Percentiles rank a stretch among this genome's conserved stretches.
Conservation (phyloP, 2,113 vertebrate genomes). For the Megaleporinus macrocephalus region DNA sequence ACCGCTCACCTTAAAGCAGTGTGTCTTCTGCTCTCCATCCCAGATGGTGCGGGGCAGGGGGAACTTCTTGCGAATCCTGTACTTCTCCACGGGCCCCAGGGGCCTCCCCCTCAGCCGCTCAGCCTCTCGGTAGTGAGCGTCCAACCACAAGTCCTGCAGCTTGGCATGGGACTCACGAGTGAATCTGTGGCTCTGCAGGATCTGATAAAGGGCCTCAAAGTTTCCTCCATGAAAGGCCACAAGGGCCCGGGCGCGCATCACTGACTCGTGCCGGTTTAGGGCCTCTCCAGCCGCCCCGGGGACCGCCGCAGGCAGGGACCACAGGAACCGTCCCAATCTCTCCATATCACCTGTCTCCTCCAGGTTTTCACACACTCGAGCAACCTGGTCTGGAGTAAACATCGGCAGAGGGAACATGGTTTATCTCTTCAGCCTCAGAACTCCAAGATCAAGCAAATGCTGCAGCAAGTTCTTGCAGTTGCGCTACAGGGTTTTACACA, state of each 20-base stretch:
- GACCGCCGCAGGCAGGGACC: conserved; percentile 79
- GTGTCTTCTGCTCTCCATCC: conserved; percentile 84
- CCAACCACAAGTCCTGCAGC: conserved; percentile 82
- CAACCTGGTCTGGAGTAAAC: conserved; percentile 83
- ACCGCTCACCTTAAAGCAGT: conserved; percentile 80
- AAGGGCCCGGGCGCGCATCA: conserved; percentile 79
- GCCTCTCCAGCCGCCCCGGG: conserved; percentile 76
- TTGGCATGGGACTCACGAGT: conserved; percentile 81
- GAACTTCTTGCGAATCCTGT: conserved; percentile 85
- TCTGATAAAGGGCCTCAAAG: conserved; percentile 81
- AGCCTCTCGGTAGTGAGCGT: conserved; percentile 82
- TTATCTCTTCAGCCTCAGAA: conserved; percentile 6
- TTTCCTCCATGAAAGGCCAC: conserved; percentile 82
- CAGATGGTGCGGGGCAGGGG: conserved; percentile 82
- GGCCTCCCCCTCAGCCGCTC: conserved; percentile 79
- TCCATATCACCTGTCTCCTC: conserved; percentile 84
- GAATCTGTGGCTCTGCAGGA: conserved; percentile 80
- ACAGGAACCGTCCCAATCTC: conserved; percentile 81
- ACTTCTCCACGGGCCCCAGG: conserved; percentile 82
- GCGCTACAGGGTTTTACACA: conserved; percentile 10
- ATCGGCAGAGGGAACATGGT: conserved; percentile 80
- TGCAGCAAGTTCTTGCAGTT: too few species aligned
- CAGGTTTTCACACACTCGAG: conserved; percentile 81
- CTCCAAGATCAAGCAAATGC: neutral
- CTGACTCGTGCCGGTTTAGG: conserved; percentile 79